phyloP scores from a whole-genome alignment of 92 coral and sea anemone species.

The Heteractis magnifica region DNA sequence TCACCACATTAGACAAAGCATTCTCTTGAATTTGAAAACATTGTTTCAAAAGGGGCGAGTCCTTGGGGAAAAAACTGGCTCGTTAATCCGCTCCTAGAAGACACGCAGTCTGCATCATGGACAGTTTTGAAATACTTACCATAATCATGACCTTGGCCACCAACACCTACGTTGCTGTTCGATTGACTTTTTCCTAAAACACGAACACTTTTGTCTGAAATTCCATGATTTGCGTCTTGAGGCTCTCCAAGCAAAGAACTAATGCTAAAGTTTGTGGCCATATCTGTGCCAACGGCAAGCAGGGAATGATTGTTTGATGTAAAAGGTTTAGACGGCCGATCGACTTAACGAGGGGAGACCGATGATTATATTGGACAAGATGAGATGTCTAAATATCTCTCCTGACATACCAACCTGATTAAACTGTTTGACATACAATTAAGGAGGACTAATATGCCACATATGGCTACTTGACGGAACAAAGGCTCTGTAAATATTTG shows the following conservation, averaged over 20 bases:
- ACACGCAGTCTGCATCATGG: slow-evolving; percentile 34
- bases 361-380: slow-evolving; percentile 19
- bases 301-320: neutral
- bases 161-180: slow-evolving; percentile 1
- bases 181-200: neutral
- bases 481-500: slow-evolving; percentile 79
- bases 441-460: slow-evolving; percentile 41
- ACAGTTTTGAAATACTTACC: slow-evolving; percentile 18
- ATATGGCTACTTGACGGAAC: slow-evolving; percentile 67
- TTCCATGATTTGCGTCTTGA: neutral
- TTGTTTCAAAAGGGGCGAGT: slow-evolving; percentile 10
- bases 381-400: slow-evolving; percentile 26
- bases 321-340: neutral
- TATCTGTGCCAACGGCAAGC: neutral
- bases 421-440: slow-evolving; percentile 80
- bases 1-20: neutral
- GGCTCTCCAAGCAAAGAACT: slow-evolving; percentile 36
- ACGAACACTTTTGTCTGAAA: neutral
- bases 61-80: neutral
- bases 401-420: slow-evolving; percentile 47
- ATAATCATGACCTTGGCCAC: slow-evolving; percentile 2
- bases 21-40: neutral
- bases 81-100: slow-evolving; percentile 1
- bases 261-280: slow-evolving; percentile 36
- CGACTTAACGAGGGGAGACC: neutral